These are phyloP conservation scores for Micrasema longulum DNA, from an alignment of 1,140 invertebrate species.

Conservation along the genomic window DNA sequence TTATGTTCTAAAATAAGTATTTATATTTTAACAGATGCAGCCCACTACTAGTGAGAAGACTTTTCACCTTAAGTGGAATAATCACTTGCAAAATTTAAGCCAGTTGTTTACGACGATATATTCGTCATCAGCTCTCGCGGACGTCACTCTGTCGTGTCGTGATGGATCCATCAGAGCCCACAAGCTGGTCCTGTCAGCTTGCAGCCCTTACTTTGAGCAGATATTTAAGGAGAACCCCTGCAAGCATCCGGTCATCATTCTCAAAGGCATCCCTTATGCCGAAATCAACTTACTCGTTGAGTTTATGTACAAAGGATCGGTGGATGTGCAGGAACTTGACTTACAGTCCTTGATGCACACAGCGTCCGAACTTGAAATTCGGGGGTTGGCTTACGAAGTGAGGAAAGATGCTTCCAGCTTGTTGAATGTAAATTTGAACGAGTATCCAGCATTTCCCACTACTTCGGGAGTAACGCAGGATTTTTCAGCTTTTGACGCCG, in stretches of 20 bases:
- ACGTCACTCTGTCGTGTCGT: slow-evolving; percentile 74
- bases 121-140: slow-evolving; percentile 76
- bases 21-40: slow-evolving; percentile 64
- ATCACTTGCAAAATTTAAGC: slow-evolving; percentile 79
- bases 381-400: slow-evolving; percentile 69
- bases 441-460: slow-evolving; percentile 63
- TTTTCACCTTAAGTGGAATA: slow-evolving; percentile 81
- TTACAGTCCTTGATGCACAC: slow-evolving; percentile 75
- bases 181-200: slow-evolving; percentile 78
- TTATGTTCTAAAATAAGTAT: slow-evolving; percentile 45
- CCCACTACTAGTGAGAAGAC: slow-evolving; percentile 72
- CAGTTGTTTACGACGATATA: slow-evolving; percentile 78
- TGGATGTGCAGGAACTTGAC: slow-evolving; percentile 76
- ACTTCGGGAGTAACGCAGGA: slow-evolving; percentile 54
- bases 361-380: slow-evolving; percentile 74
- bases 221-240: slow-evolving; percentile 81
- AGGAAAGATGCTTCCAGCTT: slow-evolving; percentile 66
- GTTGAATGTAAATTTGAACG: slow-evolving; percentile 65
- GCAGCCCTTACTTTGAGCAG: slow-evolving; percentile 82
- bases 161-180: slow-evolving; percentile 77
- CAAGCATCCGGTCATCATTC: slow-evolving; percentile 78
- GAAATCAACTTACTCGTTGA: slow-evolving; percentile 79
- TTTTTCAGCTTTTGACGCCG: slow-evolving; percentile 50
- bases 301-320: slow-evolving; percentile 80
- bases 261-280: slow-evolving; percentile 75